Base-by-base conservation (phyloP, 2,888 invertebrate genomes). In the Sarcophaga variegata region DNA sequence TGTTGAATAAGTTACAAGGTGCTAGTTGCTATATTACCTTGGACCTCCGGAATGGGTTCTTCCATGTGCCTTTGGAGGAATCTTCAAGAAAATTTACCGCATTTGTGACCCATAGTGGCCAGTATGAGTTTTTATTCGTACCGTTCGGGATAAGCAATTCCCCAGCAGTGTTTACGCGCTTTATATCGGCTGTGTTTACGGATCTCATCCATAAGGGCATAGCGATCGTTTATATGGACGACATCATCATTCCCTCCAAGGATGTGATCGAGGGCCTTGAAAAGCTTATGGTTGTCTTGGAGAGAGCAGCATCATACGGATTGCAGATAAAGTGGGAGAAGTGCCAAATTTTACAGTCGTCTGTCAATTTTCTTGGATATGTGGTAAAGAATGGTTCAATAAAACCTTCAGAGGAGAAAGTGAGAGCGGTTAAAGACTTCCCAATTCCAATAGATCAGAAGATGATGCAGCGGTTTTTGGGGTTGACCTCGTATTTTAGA, bases 61-160 rank as follows among this genome's bases (percentile, higher is more conserved):
- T 75, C 8, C 70, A 76, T 17, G 70, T 82, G 1, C 76, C 64
- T 8, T 6, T 76, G 20, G 86, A 86, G 17, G 74, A 86, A 6
- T 89, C 88, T 0, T 70, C 62, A 4, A 76, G 81, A 20, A 88
- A 89, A 75, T 90, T 83, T 66, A 90, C 89, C 14, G 70, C 89
- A 0, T 90, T 89, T 64, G 89, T 90, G 0, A 90, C 89, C 2
- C 85, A 74, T 11, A 75, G 82, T 8, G 85, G 82, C 0, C 88
- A 89, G 67, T 87, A 62, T 45, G 88, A 88, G 69, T 88, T 83
- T 74, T 11, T 69, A 1, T 83, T 27, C 20, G 81, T 75, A 3
- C 88, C 86, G 12, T 87, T 89, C 37, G 86, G 27, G 27, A 27
- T 75, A 3, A 67, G 67, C 8, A 81, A 81, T n/a, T 81, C 81